A percentile compares a stretch with the other conserved stretches of the same genome.
Evolutionary conservation across 2,797 vertebrate genomes (phyloP).

Genomic region (Vultur gryphus): DNA sequence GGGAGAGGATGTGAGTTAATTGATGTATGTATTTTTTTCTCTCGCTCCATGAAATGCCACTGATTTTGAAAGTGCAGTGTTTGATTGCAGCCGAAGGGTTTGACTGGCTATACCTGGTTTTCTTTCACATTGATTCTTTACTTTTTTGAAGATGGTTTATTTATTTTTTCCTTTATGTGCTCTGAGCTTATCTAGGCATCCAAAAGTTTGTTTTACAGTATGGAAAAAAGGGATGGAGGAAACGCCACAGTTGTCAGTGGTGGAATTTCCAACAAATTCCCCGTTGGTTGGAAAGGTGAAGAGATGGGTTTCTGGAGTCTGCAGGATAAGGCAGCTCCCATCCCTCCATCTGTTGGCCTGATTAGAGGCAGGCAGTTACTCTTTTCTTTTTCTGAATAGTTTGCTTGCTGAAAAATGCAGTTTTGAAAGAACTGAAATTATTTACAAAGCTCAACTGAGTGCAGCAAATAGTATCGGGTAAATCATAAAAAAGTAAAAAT

Average conservation of each 20-base stretch:
- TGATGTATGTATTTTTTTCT: not conserved
- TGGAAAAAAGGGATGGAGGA: not conserved
- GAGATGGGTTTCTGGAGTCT: not conserved
- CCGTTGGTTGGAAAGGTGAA: not conserved
- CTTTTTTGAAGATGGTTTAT: not conserved
- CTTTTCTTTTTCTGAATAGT: not conserved
- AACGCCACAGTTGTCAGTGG: not conserved
- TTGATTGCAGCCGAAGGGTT: not conserved
- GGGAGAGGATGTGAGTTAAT: not conserved
- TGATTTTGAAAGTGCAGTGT: not conserved
- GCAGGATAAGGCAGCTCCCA: not conserved
- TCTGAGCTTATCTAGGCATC: not conserved
- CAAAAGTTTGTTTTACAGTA: not conserved
- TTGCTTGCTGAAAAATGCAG: not conserved
- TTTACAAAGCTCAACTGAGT: not conserved
- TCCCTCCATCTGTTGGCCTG: not conserved
- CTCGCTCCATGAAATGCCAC: not conserved
- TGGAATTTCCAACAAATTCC: not conserved
- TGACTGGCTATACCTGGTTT: not conserved
- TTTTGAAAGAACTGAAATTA: not conserved
- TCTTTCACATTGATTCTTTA: not conserved
- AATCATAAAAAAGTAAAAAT: not conserved
- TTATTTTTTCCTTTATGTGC: not conserved
- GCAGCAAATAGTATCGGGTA: not conserved
- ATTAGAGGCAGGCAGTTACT: not conserved